Evolutionary conservation across 2,113 vertebrate genomes (phyloP).

Genomic region (Calidris pygmaea): DNA sequence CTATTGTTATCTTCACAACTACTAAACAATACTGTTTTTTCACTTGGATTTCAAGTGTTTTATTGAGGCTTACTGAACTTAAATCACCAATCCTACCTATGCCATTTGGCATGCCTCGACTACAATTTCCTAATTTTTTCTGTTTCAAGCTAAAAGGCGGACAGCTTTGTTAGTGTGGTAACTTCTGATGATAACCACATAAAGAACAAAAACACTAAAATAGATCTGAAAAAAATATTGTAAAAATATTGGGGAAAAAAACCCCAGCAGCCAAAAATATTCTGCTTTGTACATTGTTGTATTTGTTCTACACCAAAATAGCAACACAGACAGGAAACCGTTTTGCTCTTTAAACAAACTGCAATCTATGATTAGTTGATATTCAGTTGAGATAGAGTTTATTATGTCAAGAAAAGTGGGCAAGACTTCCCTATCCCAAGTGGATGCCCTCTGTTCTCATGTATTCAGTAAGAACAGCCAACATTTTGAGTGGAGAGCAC

Average conservation of each 20-base stretch:
- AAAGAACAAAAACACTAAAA: neutral
- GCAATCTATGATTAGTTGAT: too few species aligned
- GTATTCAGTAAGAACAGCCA: neutral
- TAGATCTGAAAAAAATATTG: neutral
- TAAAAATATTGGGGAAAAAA: neutral
- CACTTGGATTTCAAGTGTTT: neutral
- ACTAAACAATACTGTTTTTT: neutral
- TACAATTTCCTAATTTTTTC: neutral
- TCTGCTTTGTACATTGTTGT: neutral
- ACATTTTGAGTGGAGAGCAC: neutral
- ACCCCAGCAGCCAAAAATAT: neutral
- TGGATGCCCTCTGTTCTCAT: neutral
- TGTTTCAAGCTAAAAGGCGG: neutral
- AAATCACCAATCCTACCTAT: neutral
- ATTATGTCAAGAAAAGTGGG: neutral
- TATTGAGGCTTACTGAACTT: neutral
- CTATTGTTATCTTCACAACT: neutral
- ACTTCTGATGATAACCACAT: neutral
- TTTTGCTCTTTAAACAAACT: neutral
- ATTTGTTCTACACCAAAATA: neutral
- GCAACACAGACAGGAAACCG: neutral
- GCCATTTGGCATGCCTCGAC: accelerated
- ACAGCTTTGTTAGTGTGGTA: neutral
- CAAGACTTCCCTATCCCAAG: neutral
- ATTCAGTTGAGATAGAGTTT: neutral